These are phyloP conservation scores for Acipenser ruthenus DNA, from an alignment of 2,797 vertebrate species.

Conservation along the genomic window DNA sequence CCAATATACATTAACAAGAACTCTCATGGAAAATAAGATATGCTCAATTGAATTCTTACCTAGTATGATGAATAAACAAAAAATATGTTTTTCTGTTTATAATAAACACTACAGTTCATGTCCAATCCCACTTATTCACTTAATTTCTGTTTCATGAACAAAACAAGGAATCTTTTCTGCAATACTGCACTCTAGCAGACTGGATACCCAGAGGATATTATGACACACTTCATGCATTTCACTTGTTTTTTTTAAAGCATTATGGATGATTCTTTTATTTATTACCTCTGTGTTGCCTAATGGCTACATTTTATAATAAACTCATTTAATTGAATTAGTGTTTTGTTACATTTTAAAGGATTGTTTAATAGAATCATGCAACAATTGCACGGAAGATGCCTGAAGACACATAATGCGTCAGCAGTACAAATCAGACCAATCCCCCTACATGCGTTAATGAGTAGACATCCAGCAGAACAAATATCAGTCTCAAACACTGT, in stretches of 20 bases:
- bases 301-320: background rate
- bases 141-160: background rate
- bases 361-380: background rate
- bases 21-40: no score
- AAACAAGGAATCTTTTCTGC: background rate
- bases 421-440: background rate
- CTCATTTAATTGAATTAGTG: background rate
- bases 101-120: no score
- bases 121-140: no score
- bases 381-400: background rate
- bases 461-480: no score
- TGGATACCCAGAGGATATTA: background rate
- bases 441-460: background rate
- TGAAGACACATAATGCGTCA: background rate
- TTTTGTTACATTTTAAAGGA: background rate
- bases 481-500: no score
- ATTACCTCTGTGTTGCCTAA: background rate
- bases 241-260: background rate
- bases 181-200: background rate
- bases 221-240: background rate
- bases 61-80: no score
- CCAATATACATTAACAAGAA: no score
- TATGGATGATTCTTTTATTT: background rate
- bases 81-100: no score
- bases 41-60: no score